A percentile compares a stretch with the other conserved stretches of the same genome.
phyloP scores from a whole-genome alignment of 2,797 vertebrate species.

The Anguilla pacifica region DNA sequence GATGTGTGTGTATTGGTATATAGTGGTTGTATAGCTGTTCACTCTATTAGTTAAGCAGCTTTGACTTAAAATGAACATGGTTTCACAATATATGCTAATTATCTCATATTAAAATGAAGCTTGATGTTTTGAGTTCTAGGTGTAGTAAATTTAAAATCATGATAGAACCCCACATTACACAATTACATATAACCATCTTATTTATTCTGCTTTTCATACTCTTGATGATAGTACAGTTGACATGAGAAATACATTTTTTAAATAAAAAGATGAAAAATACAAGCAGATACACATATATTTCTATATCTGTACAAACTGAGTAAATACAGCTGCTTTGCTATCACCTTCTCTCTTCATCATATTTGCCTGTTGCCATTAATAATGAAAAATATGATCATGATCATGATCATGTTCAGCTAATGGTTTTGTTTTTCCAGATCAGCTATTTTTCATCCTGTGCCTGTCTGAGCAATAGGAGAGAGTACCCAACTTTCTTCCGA shows the following conservation, averaged over 20 bases:
- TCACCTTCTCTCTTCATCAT: not conserved
- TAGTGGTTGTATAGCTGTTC: not conserved
- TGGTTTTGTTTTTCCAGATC: slow-evolving; percentile 58
- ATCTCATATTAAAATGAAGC: not conserved
- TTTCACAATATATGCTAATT: not conserved
- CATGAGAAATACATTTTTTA: too few relatives aligned
- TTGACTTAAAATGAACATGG: not conserved
- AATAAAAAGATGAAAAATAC: too few relatives aligned
- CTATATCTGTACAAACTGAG: too few relatives aligned
- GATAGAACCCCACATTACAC: too few relatives aligned
- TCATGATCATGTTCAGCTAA: not conserved
- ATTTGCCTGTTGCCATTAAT: not conserved
- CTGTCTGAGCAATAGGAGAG: slow-evolving; percentile 68
- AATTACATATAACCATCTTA: too few relatives aligned
- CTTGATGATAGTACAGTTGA: too few relatives aligned
- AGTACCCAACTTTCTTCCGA: slow-evolving; percentile 73
- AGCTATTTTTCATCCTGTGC: slow-evolving; percentile 78
- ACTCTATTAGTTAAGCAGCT: not conserved
- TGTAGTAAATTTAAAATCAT: too few relatives aligned
- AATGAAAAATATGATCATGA: not conserved
- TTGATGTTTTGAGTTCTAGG: not conserved
- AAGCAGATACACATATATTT: too few relatives aligned
- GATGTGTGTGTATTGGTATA: not conserved
- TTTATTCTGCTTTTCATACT: too few relatives aligned
- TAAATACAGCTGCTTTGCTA: not conserved